Percentiles rank a stretch among this genome's conserved stretches.
Evolutionary conservation across 53 echinoderm and acorn worm genomes (phyloP).

Genomic region (Actinopyga echinites): DNA sequence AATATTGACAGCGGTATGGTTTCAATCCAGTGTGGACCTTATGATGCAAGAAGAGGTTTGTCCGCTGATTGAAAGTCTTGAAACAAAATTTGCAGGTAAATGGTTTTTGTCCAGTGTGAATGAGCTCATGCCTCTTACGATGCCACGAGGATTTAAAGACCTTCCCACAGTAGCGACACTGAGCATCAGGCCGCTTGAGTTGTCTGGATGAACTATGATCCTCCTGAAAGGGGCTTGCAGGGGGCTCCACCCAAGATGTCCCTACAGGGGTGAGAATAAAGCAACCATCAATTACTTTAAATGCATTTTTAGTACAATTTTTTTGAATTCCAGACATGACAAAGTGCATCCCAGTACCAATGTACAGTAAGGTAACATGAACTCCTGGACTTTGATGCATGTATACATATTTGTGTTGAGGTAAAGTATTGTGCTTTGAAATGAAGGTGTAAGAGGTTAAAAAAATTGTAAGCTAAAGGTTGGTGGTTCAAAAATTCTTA

Average conservation of each 20-base stretch:
- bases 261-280: conserved; percentile 12
- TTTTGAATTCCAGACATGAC: no score
- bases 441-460: no score
- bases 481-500: no score
- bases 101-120: conserved; percentile 93
- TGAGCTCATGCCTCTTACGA: conserved; percentile 77
- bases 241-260: conserved; percentile 9
- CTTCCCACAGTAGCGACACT: conserved; percentile 79
- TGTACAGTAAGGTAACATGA: no score
- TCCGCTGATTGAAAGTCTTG: conserved; percentile 85
- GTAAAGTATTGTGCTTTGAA: no score
- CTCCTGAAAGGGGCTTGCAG: neutral
- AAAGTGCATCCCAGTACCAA: no score
- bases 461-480: no score
- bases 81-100: conserved; percentile 71
- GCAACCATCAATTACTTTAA: neutral
- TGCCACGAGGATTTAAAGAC: conserved; percentile 88
- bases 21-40: conserved; percentile 59
- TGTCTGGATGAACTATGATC: neutral
- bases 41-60: conserved; percentile 77
- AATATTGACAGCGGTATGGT: conserved; percentile 8
- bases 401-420: no score
- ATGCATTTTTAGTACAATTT: no score
- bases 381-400: no score
- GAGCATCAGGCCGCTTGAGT: no score